These are phyloP conservation scores for Leptinotarsa undecemlineata DNA, from an alignment of 1,140 invertebrate genomes.

Conservation along the genomic window DNA sequence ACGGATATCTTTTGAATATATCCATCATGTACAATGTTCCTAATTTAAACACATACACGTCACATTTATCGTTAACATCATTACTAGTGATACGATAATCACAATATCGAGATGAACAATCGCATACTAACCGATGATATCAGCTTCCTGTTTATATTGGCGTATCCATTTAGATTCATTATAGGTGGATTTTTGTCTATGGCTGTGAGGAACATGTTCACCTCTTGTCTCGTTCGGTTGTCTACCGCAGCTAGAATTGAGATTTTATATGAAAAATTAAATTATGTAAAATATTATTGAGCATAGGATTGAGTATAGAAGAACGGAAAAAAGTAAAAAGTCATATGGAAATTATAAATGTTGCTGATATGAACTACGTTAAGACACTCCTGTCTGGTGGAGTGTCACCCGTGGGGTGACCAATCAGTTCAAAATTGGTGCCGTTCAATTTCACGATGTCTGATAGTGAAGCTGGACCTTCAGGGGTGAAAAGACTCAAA, in stretches of 20 bases:
- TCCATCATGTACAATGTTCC: not conserved
- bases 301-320: not conserved
- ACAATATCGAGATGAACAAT: not conserved
- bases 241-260: conserved; percentile 58
- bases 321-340: not conserved
- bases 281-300: not conserved
- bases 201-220: conserved; percentile 72
- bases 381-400: not conserved
- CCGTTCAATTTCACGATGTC: too few species aligned
- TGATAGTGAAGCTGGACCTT: too few species aligned
- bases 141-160: conserved; percentile 69
- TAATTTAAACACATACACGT: not conserved
- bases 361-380: too few species aligned
- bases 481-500: too few species aligned
- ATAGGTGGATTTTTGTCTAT: conserved; percentile 71
- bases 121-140: conserved; percentile 63
- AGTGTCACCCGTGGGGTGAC: not conserved
- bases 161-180: conserved; percentile 71
- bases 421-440: too few species aligned
- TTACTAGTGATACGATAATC: not conserved
- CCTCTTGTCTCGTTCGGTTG: conserved; percentile 64
- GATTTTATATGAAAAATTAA: not conserved
- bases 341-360: not conserved
- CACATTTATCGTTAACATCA: not conserved
- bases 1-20: too few species aligned